Evolutionary conservation across 2,113 vertebrate species (phyloP).

Genomic region (Xiphophorus couchianus): DNA sequence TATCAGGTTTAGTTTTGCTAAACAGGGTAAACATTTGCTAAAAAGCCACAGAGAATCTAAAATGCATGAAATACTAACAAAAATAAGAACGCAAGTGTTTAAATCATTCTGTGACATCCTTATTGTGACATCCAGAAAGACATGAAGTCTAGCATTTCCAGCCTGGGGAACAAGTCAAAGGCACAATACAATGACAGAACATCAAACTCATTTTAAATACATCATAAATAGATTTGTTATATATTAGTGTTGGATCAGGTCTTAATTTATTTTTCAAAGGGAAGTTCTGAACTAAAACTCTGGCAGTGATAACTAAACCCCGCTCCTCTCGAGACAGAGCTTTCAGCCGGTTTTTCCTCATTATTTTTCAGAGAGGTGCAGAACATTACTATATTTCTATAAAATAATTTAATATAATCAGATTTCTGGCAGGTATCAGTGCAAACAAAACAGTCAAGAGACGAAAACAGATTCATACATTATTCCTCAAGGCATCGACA

Average conservation of each 20-base stretch:
- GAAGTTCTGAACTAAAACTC: slow-evolving; percentile 31
- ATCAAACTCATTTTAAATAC: slow-evolving; percentile 38
- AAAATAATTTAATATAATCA: slow-evolving; percentile 74
- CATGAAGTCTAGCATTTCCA: slow-evolving; percentile 16
- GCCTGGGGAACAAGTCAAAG: slow-evolving; percentile 56
- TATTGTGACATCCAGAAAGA: slow-evolving; percentile 18
- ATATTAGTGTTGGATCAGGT: slow-evolving; percentile 40
- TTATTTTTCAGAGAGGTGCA: slow-evolving; percentile 64
- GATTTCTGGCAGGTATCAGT: slow-evolving; percentile 76
- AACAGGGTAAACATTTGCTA: slow-evolving; percentile 13
- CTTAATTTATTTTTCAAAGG: slow-evolving; percentile 21
- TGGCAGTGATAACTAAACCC: slow-evolving; percentile 62
- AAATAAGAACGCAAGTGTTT: slow-evolving; percentile 6
- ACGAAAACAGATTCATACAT: slow-evolving; percentile 55
- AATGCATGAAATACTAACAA: background rate
- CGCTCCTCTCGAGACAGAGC: slow-evolving; percentile 22
- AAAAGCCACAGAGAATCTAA: slow-evolving; percentile 24
- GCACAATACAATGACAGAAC: slow-evolving; percentile 65
- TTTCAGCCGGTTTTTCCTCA: slow-evolving; percentile 25
- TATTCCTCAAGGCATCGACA: slow-evolving; percentile 45
- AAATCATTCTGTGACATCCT: background rate
- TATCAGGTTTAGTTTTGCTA: background rate
- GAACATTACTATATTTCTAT: slow-evolving; percentile 58
- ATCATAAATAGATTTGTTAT: slow-evolving; percentile 30
- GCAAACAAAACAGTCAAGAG: slow-evolving; percentile 74